These are phyloP conservation scores for Episyrphus balteatus DNA, from an alignment of 1,140 invertebrate genomes.

Conservation along the genomic window DNA sequence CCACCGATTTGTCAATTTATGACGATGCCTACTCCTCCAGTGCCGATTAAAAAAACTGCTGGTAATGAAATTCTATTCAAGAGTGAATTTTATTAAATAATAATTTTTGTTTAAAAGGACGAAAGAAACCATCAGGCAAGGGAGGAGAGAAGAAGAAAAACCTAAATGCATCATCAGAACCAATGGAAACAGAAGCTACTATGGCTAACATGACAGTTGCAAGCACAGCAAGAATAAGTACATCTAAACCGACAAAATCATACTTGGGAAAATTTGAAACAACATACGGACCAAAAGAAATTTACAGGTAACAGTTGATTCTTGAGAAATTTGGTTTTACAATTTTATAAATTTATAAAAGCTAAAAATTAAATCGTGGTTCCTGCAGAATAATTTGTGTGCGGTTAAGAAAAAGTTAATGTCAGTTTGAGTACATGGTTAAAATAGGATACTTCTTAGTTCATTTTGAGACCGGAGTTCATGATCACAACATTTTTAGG, in stretches of 20 bases:
- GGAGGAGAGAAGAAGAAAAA: too few species aligned
- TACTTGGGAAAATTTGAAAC: constrained; percentile 17
- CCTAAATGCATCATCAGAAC: constrained; percentile 6
- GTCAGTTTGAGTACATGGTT: too few species aligned
- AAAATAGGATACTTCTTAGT: too few species aligned
- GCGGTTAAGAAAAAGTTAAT: too few species aligned
- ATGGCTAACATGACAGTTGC: constrained; percentile 11
- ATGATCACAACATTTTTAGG: too few species aligned
- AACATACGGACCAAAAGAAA: constrained; percentile 20
- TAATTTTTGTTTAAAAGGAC: too few species aligned
- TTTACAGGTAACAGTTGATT: constrained; percentile 9
- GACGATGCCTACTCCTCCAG: background rate
- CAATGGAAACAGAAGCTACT: constrained; percentile 11
- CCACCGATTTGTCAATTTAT: constrained; percentile 39
- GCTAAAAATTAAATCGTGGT: too few species aligned
- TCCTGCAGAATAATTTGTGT: too few species aligned
- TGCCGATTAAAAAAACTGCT: background rate
- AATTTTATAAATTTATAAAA: constrained; percentile 1
- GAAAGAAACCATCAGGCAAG: too few species aligned
- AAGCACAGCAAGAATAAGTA: constrained; percentile 9
- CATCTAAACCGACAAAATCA: constrained; percentile 9
- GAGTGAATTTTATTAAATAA: too few species aligned
- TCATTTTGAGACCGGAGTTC: too few species aligned
- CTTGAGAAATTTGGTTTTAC: background rate
- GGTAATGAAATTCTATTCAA: background rate